Evolutionary conservation across 2,113 vertebrate species (phyloP).

Genomic region (Atractosteus spatula): DNA sequence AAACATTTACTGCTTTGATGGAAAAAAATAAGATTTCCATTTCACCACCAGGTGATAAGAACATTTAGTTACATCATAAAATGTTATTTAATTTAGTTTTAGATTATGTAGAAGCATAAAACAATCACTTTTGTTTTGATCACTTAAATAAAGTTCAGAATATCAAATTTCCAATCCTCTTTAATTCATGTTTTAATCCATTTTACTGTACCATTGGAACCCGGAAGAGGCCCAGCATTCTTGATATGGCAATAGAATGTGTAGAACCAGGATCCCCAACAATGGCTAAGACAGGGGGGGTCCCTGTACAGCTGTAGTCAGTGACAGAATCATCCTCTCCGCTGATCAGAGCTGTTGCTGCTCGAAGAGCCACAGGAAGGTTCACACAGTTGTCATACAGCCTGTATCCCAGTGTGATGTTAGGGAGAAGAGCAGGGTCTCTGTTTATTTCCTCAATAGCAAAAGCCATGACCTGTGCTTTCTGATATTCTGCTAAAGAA

Average conservation of each 20-base stretch:
- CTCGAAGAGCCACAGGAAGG: background rate
- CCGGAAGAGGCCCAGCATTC: constrained; percentile 6
- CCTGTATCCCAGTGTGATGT: constrained; percentile 11
- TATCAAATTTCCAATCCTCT: too few relatives aligned
- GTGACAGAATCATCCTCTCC: background rate
- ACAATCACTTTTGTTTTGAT: too few relatives aligned
- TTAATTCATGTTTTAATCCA: too few relatives aligned
- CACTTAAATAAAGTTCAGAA: too few relatives aligned
- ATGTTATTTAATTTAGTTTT: too few relatives aligned
- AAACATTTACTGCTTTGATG: too few relatives aligned
- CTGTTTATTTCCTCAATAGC: constrained; percentile 18
- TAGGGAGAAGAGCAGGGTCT: constrained; percentile 1
- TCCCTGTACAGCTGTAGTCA: constrained; percentile 2
- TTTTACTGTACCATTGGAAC: constrained; percentile 11
- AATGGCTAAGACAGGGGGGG: background rate
- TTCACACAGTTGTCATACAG: constrained; percentile 2
- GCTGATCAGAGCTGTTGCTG: background rate
- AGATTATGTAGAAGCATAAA: background rate
- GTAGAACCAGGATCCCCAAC: constrained; percentile 14
- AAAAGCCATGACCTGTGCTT: constrained; percentile 12
- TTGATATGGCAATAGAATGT: constrained; percentile 10
- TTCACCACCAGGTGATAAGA: too few relatives aligned
- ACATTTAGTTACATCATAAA: too few relatives aligned
- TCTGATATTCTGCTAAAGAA: background rate
- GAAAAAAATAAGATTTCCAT: too few relatives aligned